A percentile compares a stretch with the other conserved stretches of the same genome.
phyloP scores from a whole-genome alignment of 2,113 vertebrate species.

The Thalassoma bifasciatum region DNA sequence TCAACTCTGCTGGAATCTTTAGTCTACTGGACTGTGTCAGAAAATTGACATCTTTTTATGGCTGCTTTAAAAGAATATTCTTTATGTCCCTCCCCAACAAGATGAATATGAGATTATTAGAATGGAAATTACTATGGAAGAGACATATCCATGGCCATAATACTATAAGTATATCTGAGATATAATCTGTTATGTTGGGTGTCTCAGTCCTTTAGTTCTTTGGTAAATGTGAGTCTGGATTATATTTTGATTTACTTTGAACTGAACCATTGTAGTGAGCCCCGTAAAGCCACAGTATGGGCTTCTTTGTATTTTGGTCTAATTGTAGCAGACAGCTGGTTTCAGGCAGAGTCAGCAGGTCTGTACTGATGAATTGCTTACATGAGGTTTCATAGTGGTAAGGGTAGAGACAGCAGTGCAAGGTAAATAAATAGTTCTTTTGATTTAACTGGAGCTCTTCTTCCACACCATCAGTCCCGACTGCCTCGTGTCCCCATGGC shows the following conservation, averaged over 20 bases:
- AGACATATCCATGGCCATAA: too few species aligned
- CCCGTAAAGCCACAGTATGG: not conserved
- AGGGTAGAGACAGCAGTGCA: not conserved
- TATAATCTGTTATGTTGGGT: too few species aligned
- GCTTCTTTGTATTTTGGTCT: not conserved
- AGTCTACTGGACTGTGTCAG: not conserved
- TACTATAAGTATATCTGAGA: too few species aligned
- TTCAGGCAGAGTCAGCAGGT: constrained; percentile 3
- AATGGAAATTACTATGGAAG: not conserved
- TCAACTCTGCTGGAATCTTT: not conserved
- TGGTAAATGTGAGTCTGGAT: too few species aligned
- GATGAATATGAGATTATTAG: not conserved
- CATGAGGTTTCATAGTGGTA: constrained; percentile 2
- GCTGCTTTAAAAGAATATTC: not conserved
- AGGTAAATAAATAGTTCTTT: constrained; percentile 46
- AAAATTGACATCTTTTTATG: too few species aligned
- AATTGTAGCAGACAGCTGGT: not conserved
- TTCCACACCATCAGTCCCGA: constrained; percentile 35
- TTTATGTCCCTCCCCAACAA: not conserved
- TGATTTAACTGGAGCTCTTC: constrained; percentile 58
- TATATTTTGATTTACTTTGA: not conserved
- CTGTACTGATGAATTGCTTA: not conserved
- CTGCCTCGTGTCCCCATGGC: constrained; percentile 69
- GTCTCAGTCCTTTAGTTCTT: too few species aligned
- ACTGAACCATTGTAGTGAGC: not conserved